Evolutionary conservation across 2,888 invertebrate species (phyloP), one percentile per base, ranked within the genome.

Genomic region (Scaptomyza reducta): DNA sequence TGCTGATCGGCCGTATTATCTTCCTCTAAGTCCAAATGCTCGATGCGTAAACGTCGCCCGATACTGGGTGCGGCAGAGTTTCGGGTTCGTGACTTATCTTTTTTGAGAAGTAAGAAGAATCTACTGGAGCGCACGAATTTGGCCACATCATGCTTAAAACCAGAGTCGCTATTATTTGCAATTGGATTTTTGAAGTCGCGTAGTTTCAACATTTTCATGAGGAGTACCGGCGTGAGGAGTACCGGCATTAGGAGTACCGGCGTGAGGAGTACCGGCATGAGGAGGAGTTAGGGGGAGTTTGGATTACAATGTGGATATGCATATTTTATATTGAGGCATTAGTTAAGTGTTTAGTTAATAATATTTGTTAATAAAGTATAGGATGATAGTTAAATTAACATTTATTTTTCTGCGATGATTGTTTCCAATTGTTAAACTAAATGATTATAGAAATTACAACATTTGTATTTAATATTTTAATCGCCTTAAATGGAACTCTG

Each of bases 21-120:
- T 31, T 60, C 58, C 7, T 84, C 81, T 13, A 84, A 50, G 18
- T 84, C 88, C 75, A 87, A 56, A 41, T 80, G 67, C 50, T 77
- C 84, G 3, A 84, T 54, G 13, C 73, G 79, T n/a, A 84, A 45
- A 1, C 53, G 70, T n/a, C 54, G 67, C 10, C 35, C 41, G 5
- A 42, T 27, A n/a, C 9, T 46, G 10, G n/a, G 31, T n/a, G 5
- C 6, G 2, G 11, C 25, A 4, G 6, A 11, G 25, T 16, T 2
- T 11, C 27, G 42, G 13, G n/a, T 1, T 6, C 7, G 42, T 2
- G 22, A 6, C 18, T 13, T 22, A 16, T 10, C n/a, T 6, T 3
- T 38, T 0, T 1, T 7, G n/a, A 4, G 13, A 3, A 4, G 11
- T 7, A 1, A 4, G 10, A 40, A 10, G 4, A 16, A 1, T 40